Evolutionary conservation across 1,140 invertebrate species (phyloP).

Genomic region (Cheumatopsyche charites): DNA sequence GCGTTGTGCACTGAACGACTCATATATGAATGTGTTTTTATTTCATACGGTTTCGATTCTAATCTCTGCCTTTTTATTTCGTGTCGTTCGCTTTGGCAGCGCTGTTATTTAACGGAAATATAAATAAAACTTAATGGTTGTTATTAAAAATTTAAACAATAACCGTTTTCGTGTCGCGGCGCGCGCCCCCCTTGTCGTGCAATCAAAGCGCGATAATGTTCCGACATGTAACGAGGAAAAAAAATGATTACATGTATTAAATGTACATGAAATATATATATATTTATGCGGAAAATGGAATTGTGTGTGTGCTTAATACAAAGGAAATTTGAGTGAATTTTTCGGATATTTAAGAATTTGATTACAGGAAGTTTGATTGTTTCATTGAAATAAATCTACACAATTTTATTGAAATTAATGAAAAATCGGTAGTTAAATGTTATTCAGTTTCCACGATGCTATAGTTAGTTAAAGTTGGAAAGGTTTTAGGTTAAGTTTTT

Average conservation of each 20-base stretch:
- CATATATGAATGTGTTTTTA: too few relatives aligned
- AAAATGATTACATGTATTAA: too few relatives aligned
- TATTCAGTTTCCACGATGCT: too few relatives aligned
- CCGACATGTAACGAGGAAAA: background rate
- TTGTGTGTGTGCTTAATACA: too few relatives aligned
- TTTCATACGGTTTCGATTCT: slow-evolving; percentile 15
- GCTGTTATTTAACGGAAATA: slow-evolving; percentile 31
- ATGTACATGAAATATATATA: slow-evolving; percentile 19
- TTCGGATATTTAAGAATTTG: background rate
- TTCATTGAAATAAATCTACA: slow-evolving; percentile 9
- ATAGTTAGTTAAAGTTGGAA: too few relatives aligned
- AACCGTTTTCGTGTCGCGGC: slow-evolving; percentile 21
- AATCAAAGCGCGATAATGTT: slow-evolving; percentile 20
- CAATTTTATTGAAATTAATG: too few relatives aligned
- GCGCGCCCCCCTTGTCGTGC: slow-evolving; percentile 15
- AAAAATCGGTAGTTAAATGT: too few relatives aligned
- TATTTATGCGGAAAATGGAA: background rate
- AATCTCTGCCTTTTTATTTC: slow-evolving; percentile 29
- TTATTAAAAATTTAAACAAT: slow-evolving; percentile 32
- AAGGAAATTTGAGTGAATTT: too few relatives aligned
- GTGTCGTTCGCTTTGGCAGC: slow-evolving; percentile 3
- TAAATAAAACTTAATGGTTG: slow-evolving; percentile 32
- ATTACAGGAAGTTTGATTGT: background rate
- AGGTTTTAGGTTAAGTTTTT: too few relatives aligned
- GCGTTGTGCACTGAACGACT: too few relatives aligned